A percentile compares a stretch with the other conserved stretches of the same genome.
Conservation (phyloP, 2,797 vertebrate genomes). For the Eulemur albifrons region DNA sequence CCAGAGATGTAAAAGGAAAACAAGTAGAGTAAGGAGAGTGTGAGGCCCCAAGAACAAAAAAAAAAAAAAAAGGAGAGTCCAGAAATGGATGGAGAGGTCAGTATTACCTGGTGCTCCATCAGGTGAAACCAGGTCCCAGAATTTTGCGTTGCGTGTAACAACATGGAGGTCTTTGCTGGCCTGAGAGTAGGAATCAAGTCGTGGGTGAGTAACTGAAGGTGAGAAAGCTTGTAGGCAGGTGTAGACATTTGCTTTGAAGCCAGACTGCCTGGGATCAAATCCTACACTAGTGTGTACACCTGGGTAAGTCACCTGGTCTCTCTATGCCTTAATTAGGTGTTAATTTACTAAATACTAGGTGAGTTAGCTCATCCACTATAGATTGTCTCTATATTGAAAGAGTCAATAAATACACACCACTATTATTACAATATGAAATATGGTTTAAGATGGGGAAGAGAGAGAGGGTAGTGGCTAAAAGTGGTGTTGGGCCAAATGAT, state of each 20-base stretch:
- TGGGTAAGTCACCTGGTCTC: background rate
- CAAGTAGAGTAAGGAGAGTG: background rate
- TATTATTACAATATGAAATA: background rate
- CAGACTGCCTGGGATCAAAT: background rate
- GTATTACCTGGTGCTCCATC: background rate
- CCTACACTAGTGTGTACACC: background rate
- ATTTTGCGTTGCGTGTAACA: background rate
- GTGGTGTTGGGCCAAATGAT: background rate
- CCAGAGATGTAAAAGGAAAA: background rate
- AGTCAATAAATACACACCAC: background rate
- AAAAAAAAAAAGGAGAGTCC: background rate
- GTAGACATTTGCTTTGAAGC: background rate
- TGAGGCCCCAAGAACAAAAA: background rate
- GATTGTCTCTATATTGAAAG: background rate
- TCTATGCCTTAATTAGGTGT: background rate
- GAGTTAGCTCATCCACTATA: background rate
- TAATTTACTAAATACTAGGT: background rate
- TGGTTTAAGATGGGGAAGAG: background rate
- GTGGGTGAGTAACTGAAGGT: background rate
- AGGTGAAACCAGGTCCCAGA: background rate
- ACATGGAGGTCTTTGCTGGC: background rate
- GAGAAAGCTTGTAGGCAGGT: background rate
- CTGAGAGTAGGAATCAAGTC: background rate
- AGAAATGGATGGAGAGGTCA: background rate
- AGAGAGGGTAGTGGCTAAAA: background rate